Base-by-base conservation (phyloP, 1,140 invertebrate genomes). In the Drosophila orosa region DNA sequence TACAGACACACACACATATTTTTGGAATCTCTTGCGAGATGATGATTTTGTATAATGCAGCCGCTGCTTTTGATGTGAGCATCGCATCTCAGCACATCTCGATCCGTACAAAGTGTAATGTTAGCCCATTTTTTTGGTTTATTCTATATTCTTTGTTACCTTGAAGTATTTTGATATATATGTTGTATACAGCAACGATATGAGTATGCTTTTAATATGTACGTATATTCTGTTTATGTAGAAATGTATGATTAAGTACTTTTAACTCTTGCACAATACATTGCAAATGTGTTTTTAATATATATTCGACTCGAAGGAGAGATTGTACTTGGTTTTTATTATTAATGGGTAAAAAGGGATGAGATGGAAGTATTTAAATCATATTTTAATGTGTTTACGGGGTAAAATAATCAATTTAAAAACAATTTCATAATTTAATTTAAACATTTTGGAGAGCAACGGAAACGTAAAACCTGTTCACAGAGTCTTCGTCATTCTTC, bases 251-350 rank as follows among this genome's bases (percentile, higher is more conserved):
- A 67, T 79, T 87, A 86, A 87, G 83, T 86, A 86, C 58, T 83
- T 87, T 87, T 83, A 86, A 83, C 83, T 87, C 75, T 86, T 87
- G 83, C 83, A 86, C 83, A 86, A 87, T 87, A 72, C 78, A 86
- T 54, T 77, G 71, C 62, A 86, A 79, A 69, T 79, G 83, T 86
- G 79, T 86, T 87, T 85, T 86, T 79, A 87, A 69, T 78, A 84
- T 81, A 79, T 77, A 84, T 35, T 25, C 25, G 24, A 59, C 52
- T 71, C 29, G 66, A 44, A 44, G 12, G 54, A 71, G 67, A 48
- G 10, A 1, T 15, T 17, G 3, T 17, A 1, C 0, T 22, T 35
- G 9, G 22, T 12, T 4, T 44, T 54, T 27, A 0, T 24, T 24
- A 37, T 8, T 15, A 19, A 3, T 13, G 42, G 31, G 0, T 7